phyloP scores from a whole-genome alignment of 2,888 invertebrate species.

The Odontothrips loti region DNA sequence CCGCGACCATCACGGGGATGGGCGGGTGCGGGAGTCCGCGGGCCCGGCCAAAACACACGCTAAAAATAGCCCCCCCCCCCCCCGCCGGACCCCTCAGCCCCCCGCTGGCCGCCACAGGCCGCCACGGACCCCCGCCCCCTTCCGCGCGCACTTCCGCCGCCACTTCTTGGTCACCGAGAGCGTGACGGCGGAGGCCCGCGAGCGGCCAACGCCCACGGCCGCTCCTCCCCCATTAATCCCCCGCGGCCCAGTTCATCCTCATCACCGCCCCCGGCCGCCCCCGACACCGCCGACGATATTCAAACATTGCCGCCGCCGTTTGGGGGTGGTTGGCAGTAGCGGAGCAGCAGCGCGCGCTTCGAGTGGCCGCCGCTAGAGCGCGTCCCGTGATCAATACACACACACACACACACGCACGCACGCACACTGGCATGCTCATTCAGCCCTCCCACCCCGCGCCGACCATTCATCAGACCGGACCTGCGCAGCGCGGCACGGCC shows the following conservation, averaged over 20 bases:
- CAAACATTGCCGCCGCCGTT: too few relatives aligned
- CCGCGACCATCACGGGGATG: too few relatives aligned
- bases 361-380: not conserved
- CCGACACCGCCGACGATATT: not conserved
- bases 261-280: not conserved
- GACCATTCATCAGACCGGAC: not conserved
- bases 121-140: not conserved
- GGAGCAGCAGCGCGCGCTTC: not conserved
- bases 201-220: not conserved
- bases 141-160: not conserved
- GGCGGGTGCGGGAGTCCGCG: too few relatives aligned
- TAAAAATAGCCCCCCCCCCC: constrained; percentile 23
- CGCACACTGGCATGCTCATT: not conserved
- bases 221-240: not conserved
- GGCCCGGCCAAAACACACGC: too few relatives aligned
- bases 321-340: too few relatives aligned
- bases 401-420: not conserved
- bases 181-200: too few relatives aligned
- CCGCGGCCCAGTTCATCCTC: too few relatives aligned
- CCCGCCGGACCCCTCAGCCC: constrained; percentile 19
- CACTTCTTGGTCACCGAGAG: too few relatives aligned
- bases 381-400: constrained; percentile 1
- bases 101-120: not conserved
- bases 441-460: constrained; percentile 26
- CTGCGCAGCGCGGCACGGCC: constrained; percentile 27